Conservation (phyloP, 2,797 vertebrate genomes). For the Ataeniobius toweri region DNA sequence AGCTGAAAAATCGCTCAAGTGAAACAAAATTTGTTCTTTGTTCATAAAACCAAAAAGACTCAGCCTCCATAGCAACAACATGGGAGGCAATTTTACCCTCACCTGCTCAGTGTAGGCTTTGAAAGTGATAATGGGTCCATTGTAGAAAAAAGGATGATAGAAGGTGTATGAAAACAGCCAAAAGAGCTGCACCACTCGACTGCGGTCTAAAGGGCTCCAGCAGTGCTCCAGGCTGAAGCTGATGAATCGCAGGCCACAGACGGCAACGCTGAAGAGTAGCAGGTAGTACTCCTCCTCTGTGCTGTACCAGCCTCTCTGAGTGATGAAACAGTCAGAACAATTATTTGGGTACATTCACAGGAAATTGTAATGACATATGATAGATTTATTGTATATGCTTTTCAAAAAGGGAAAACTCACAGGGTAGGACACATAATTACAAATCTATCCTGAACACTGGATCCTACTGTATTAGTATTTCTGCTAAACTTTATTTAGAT, state of each 20-base stretch:
- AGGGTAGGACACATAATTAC: conserved; percentile 1
- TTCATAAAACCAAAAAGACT: conserved; percentile 18
- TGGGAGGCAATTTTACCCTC: conserved; percentile 34
- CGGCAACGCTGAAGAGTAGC: conserved; percentile 90
- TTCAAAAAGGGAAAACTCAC: not conserved
- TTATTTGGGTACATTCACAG: conserved; percentile 37
- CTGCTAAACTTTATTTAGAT: conserved; percentile 5
- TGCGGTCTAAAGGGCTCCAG: conserved; percentile 69
- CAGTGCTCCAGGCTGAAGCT: conserved; percentile 94
- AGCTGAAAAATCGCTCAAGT: not conserved
- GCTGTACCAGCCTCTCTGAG: conserved; percentile 89
- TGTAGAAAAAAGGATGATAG: conserved; percentile 96
- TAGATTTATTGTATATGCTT: conserved; percentile 4
- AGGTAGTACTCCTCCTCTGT: conserved; percentile 90
- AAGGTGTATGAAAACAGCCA: conserved; percentile 92
- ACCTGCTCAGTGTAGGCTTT: conserved; percentile 89
- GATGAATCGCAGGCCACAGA: conserved; percentile 91
- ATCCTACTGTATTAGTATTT: not conserved
- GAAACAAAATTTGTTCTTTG: not conserved
- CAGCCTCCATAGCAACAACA: conserved; percentile 4
- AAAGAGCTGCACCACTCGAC: conserved; percentile 73
- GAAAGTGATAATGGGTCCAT: conserved; percentile 90
- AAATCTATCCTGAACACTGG: conserved; percentile 7
- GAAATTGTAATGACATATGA: conserved; percentile 19
- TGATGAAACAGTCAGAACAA: conserved; percentile 30